A percentile compares a stretch with the other conserved stretches of the same genome.
Evolutionary conservation across 2,797 vertebrate species (phyloP).

Genomic region (Sebastes oblongus): DNA sequence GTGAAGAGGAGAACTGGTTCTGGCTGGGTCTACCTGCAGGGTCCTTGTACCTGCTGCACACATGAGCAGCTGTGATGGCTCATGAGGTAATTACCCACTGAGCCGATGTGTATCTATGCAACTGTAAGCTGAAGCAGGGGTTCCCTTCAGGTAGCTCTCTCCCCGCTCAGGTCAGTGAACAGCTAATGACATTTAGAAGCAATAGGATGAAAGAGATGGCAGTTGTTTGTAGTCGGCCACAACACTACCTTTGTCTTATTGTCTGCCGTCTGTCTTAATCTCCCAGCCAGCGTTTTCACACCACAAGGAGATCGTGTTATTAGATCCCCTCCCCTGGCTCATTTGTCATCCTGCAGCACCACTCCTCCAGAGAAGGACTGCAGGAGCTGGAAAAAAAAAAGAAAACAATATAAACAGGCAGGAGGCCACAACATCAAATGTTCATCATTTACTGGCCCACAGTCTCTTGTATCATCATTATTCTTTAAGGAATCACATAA

Average conservation of each 20-base stretch:
- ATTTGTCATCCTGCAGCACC: constrained; percentile 77
- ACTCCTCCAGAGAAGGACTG: constrained; percentile 59
- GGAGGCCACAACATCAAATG: constrained; percentile 64
- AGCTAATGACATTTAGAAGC: constrained; percentile 80
- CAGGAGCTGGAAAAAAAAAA: constrained; percentile 49
- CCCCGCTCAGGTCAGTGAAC: constrained; percentile 70
- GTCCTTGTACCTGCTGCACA: constrained; percentile 65
- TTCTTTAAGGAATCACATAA: constrained; percentile 39
- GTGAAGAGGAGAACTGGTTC: constrained; percentile 34
- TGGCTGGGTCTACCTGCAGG: constrained; percentile 44
- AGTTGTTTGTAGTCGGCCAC: constrained; percentile 71
- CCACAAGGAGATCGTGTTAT: constrained; percentile 78
- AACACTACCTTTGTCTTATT: constrained; percentile 75
- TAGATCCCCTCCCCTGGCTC: constrained; percentile 77
- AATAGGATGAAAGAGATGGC: constrained; percentile 73
- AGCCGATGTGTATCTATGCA: constrained; percentile 58
- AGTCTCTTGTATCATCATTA: constrained; percentile 43
- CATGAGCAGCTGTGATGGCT: constrained; percentile 67
- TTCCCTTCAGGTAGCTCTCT: constrained; percentile 71
- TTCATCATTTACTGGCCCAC: constrained; percentile 61
- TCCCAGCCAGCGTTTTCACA: constrained; percentile 72
- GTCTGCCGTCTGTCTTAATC: constrained; percentile 78
- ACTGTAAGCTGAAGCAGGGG: constrained; percentile 68
- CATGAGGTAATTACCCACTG: constrained; percentile 76
- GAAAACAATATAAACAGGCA: constrained; percentile 65